These are phyloP conservation scores for Tetraodon nigroviridis DNA, from an alignment of 2,113 vertebrate species.

Conservation along the genomic window DNA sequence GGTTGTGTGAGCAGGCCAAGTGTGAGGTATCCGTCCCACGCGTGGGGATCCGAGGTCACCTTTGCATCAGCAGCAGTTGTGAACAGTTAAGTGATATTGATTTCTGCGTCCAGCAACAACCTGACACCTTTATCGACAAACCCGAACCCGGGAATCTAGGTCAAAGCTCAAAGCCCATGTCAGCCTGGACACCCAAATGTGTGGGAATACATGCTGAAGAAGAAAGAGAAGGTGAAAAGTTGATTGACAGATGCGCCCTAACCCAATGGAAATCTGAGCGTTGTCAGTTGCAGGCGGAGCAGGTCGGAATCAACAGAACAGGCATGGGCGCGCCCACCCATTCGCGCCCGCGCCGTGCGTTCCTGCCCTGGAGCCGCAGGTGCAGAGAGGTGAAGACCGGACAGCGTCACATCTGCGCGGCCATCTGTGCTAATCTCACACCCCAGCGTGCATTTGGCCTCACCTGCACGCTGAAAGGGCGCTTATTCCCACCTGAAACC, in stretches of 20 bases:
- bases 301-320: not conserved
- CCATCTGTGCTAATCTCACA: slow-evolving; percentile 58
- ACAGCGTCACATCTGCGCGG: slow-evolving; percentile 4
- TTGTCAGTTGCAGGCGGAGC: too few relatives aligned
- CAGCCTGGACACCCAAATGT: too few relatives aligned
- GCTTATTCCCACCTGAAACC: not conserved
- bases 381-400: slow-evolving; percentile 2
- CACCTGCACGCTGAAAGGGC: slow-evolving; percentile 26
- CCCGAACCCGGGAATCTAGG: too few relatives aligned
- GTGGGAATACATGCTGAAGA: too few relatives aligned
- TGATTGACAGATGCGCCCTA: too few relatives aligned
- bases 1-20: too few relatives aligned
- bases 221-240: too few relatives aligned
- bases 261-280: too few relatives aligned
- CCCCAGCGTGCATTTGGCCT: slow-evolving; percentile 58
- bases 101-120: slow-evolving; percentile 1
- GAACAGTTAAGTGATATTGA: slow-evolving; percentile 14
- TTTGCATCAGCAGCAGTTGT: slow-evolving; percentile 13
- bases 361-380: slow-evolving; percentile 12
- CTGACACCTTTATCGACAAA: too few relatives aligned
- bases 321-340: slow-evolving; percentile 5
- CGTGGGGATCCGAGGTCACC: slow-evolving; percentile 10
- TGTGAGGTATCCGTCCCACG: too few relatives aligned
- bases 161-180: too few relatives aligned
- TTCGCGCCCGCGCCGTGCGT: too few relatives aligned